Conservation (phyloP, 2,888 invertebrate species). For the Papilio elwesi region DNA sequence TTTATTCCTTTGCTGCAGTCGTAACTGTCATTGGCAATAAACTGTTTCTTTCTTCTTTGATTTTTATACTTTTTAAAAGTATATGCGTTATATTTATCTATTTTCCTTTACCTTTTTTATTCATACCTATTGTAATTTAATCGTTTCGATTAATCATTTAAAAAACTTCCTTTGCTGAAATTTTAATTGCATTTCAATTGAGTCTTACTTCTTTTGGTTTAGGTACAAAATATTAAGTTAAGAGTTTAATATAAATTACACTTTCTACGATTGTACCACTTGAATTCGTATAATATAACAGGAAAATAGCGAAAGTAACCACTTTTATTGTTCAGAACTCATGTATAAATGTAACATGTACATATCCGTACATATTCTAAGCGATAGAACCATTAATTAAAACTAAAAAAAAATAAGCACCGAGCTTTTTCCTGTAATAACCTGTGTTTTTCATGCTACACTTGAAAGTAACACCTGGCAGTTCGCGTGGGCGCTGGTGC, state of each 20-base stretch:
- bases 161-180: too few species aligned
- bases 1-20: conserved; percentile 8
- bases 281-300: too few species aligned
- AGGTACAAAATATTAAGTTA: background rate
- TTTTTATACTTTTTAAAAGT: background rate
- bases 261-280: too few species aligned
- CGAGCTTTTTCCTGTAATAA: conserved; percentile 10
- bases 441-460: conserved; percentile 21
- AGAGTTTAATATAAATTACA: too few species aligned
- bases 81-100: too few species aligned
- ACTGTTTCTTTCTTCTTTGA: background rate
- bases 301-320: too few species aligned
- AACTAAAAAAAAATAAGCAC: conserved; percentile 7
- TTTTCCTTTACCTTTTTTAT: background rate
- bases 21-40: background rate
- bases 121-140: background rate
- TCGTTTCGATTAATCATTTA: background rate
- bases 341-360: too few species aligned
- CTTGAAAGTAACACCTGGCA: conserved; percentile 26
- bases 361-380: background rate
- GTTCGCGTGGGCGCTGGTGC: conserved; percentile 14
- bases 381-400: background rate
- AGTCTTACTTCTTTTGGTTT: background rate
- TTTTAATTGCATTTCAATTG: background rate
- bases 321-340: too few species aligned